Conservation (phyloP, 2,113 vertebrate species). For the Uropsilus gracilis region DNA sequence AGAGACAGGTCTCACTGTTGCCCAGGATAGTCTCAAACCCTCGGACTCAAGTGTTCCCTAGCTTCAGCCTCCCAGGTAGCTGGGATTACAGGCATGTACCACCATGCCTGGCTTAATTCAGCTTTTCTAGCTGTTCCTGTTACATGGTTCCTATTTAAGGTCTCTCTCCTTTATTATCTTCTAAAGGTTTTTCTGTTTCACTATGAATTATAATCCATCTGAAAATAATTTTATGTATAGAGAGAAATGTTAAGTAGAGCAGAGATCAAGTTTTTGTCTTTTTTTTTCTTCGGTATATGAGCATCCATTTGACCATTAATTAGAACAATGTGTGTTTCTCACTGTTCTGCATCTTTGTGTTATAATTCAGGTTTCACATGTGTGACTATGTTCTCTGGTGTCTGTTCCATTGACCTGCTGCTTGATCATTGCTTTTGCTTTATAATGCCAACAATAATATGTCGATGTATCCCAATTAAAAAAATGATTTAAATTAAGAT, state of each 20-base stretch:
- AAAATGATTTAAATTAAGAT: too few species aligned
- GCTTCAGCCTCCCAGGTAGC: too few species aligned
- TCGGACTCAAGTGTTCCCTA: too few species aligned
- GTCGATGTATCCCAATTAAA: too few species aligned
- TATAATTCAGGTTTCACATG: background rate
- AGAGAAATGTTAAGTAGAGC: background rate
- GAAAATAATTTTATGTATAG: background rate
- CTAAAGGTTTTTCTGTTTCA: background rate
- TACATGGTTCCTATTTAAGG: background rate
- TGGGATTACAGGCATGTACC: too few species aligned
- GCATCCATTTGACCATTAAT: background rate
- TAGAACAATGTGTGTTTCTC: background rate
- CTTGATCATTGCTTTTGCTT: background rate
- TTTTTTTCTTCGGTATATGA: too few species aligned
- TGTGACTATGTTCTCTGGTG: background rate
- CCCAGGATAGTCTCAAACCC: too few species aligned
- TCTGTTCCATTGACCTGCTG: background rate
- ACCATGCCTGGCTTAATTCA: too few species aligned
- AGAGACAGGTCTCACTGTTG: too few species aligned
- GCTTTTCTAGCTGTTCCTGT: background rate
- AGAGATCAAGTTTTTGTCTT: background rate
- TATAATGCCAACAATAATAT: background rate
- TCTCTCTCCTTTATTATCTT: slow-evolving; percentile 1
- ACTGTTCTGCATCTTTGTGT: background rate
- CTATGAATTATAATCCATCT: background rate